Conservation (phyloP, 2,888 invertebrate species). For the Acholoe squamosa region DNA sequence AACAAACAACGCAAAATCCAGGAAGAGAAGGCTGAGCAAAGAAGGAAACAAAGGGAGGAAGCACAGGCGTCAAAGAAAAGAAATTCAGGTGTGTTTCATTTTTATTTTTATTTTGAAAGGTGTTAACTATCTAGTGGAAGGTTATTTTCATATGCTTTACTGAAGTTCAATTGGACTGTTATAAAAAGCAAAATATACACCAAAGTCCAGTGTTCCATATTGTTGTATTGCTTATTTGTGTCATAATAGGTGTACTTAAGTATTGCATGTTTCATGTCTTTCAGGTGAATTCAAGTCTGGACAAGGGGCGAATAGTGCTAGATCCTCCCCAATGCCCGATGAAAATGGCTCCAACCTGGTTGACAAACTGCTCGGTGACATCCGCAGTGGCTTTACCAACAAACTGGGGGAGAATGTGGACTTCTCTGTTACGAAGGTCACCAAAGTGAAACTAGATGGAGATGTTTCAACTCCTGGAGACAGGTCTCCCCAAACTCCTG, state of each 20-base stretch:
- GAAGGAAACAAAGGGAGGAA: conserved; percentile 88
- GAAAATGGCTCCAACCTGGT: conserved; percentile 73
- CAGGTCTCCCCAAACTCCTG: neutral
- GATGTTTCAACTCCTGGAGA: neutral
- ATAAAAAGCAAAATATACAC: too few relatives aligned
- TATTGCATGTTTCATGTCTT: neutral
- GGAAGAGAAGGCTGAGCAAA: conserved; percentile 91
- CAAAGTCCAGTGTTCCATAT: neutral
- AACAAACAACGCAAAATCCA: conserved; percentile 67
- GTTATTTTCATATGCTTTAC: too few relatives aligned
- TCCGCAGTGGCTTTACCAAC: conserved; percentile 78
- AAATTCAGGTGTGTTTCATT: conserved; percentile 50
- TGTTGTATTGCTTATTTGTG: neutral
- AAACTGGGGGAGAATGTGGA: conserved; percentile 76
- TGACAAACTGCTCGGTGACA: conserved; percentile 80
- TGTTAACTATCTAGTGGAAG: too few relatives aligned
- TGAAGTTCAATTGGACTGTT: too few relatives aligned
- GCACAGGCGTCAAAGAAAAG: conserved; percentile 62
- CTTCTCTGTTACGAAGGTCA: conserved; percentile 78
- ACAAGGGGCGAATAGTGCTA: neutral
- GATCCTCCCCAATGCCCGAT: conserved; percentile 62
- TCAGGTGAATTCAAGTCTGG: conserved; percentile 54
- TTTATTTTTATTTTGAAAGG: too few relatives aligned
- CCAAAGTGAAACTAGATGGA: conserved; percentile 75
- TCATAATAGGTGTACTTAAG: neutral